These are phyloP conservation scores for Macroglossus sobrinus DNA, from an alignment of 2,113 vertebrate species.

Conservation along the genomic window DNA sequence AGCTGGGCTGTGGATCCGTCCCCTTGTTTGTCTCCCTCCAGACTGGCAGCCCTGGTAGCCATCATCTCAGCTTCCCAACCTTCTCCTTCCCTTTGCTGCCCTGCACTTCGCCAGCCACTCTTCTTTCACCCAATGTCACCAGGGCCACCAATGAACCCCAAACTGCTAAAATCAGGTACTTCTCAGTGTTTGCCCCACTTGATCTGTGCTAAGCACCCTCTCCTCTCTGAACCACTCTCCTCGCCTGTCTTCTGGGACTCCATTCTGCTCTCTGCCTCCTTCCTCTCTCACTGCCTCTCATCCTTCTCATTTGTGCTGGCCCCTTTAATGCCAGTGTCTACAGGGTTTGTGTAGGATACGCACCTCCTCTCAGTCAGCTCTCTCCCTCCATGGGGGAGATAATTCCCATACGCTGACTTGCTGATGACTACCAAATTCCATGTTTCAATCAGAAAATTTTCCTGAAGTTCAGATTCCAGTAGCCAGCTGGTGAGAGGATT, in stretches of 20 bases:
- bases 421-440: not conserved
- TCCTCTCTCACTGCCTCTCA: not conserved
- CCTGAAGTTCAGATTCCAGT: not conserved
- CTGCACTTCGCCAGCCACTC: not conserved
- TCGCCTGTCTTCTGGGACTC: not conserved
- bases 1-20: not conserved
- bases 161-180: not conserved
- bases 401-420: not conserved
- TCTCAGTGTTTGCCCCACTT: too few relatives aligned
- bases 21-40: not conserved
- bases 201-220: not conserved
- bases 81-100: not conserved
- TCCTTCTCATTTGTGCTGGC: fast-evolving
- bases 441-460: not conserved
- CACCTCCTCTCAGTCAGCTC: not conserved
- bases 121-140: not conserved
- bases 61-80: not conserved
- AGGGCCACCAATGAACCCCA: not conserved
- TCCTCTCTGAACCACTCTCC: not conserved
- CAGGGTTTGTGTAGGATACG: not conserved
- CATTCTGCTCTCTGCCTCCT: not conserved
- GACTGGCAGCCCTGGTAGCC: not conserved
- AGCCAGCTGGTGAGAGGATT: not conserved
- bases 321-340: not conserved
- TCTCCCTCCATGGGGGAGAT: too few relatives aligned